These are phyloP conservation scores for Colinus virginianus DNA, from an alignment of 2,113 vertebrate species.

Conservation along the genomic window DNA sequence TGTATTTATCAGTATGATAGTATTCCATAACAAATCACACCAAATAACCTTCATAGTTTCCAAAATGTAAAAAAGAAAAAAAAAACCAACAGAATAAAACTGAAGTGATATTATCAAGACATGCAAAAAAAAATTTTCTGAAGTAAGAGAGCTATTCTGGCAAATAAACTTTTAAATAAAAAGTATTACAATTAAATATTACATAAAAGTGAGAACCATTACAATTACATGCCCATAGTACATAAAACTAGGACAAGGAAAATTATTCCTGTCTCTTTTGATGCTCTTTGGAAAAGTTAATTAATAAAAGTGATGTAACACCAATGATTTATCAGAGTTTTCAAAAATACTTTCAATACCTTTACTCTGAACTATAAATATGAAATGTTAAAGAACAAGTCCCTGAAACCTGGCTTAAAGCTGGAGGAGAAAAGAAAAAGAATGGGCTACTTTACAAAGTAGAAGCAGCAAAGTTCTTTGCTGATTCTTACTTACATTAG, in stretches of 20 bases:
- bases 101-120: background rate
- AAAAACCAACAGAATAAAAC: background rate
- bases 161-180: background rate
- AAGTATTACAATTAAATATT: background rate
- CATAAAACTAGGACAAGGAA: background rate
- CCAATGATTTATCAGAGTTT: background rate
- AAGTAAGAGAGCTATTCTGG: background rate
- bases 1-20: background rate
- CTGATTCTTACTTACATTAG: background rate
- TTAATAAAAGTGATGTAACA: background rate
- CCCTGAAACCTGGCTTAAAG: background rate
- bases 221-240: background rate
- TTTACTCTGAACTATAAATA: background rate
- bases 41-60: background rate
- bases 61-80: background rate
- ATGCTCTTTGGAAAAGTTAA: background rate
- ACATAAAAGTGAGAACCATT: background rate
- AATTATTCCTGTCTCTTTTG: background rate
- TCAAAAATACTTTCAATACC: background rate
- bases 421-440: background rate
- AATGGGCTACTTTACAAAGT: background rate
- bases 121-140: background rate
- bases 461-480: background rate
- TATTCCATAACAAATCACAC: background rate
- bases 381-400: background rate